Percentiles rank a stretch among this genome's conserved stretches.
Conservation (phyloP, 2,888 invertebrate genomes). For the Meghimatium bilineatum region DNA sequence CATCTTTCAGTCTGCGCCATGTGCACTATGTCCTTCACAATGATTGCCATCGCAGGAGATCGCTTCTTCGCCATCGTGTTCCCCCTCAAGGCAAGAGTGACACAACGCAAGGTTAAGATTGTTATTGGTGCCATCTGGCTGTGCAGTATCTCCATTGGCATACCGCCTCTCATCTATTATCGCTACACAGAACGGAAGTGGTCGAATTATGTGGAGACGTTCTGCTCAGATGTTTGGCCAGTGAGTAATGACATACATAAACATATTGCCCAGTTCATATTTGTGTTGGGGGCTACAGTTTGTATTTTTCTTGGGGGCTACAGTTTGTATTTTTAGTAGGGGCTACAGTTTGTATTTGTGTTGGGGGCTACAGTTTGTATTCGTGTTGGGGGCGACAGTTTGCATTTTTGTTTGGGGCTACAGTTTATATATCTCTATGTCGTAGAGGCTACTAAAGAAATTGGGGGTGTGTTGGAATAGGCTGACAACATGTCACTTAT, state of each 20-base stretch:
- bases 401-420: no score
- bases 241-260: conserved; percentile 14
- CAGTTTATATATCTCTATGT: no score
- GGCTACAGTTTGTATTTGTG: no score
- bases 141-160: conserved; percentile 60
- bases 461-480: no score
- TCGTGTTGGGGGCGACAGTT: no score
- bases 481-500: no score
- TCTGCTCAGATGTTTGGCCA: conserved; percentile 69
- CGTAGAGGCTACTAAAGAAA: no score
- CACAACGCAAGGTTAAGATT: conserved; percentile 63
- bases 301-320: no score
- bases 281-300: no score
- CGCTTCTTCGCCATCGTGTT: conserved; percentile 72
- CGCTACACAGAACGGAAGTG: conserved; percentile 63
- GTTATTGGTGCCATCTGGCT: conserved; percentile 63
- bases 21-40: conserved; percentile 68
- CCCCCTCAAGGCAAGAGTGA: conserved; percentile 67
- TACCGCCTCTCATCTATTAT: conserved; percentile 64
- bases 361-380: no score
- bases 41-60: conserved; percentile 68
- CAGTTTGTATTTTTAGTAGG: no score
- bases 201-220: conserved; percentile 66
- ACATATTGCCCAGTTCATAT: no score
- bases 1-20: conserved; percentile 64